Evolutionary conservation across 2,797 vertebrate species (phyloP).

Genomic region (Dryobates pubescens): DNA sequence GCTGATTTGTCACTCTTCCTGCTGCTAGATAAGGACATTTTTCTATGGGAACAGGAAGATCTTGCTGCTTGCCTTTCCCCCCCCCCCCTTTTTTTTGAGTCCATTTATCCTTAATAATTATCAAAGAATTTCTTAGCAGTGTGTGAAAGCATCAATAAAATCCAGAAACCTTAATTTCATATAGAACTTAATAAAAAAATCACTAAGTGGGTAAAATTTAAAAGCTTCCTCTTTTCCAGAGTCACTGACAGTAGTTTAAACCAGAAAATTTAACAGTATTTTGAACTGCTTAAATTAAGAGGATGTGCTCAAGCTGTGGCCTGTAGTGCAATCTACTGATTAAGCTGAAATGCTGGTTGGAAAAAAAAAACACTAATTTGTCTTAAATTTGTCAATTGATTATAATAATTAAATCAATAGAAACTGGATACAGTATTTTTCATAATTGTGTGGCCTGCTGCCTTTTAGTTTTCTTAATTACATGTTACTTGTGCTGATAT

Average conservation of each 20-base stretch:
- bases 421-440: neutral
- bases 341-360: neutral
- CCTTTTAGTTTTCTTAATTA: neutral
- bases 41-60: neutral
- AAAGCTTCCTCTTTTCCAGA: neutral
- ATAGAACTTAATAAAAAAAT: neutral
- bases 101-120: neutral
- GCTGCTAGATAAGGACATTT: neutral
- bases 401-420: neutral
- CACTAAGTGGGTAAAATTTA: neutral
- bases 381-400: neutral
- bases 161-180: neutral
- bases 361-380: rapidly evolving
- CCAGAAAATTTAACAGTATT: neutral
- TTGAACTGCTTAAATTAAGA: neutral
- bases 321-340: neutral
- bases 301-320: neutral
- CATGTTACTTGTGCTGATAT: neutral
- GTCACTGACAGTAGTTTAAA: neutral
- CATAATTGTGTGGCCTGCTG: neutral
- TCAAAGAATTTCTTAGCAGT: neutral
- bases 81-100: neutral
- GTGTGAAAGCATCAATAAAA: neutral
- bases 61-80: neutral
- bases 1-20: neutral